A percentile compares a stretch with the other conserved stretches of the same genome.
Conservation (phyloP, 2,888 invertebrate genomes). For the Chouioia cunea region DNA sequence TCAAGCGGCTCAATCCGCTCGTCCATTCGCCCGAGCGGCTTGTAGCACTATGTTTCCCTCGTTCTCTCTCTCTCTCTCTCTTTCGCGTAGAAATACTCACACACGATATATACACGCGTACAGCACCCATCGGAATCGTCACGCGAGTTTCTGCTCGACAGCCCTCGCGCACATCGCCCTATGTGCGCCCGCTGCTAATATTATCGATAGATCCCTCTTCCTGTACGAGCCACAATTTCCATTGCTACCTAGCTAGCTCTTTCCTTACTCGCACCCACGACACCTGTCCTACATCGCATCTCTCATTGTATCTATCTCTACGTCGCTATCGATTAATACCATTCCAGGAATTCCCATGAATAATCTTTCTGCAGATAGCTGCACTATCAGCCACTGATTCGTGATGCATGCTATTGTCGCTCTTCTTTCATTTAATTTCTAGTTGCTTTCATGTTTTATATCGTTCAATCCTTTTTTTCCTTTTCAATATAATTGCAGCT, state of each 20-base stretch:
- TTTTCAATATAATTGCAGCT: slow-evolving; percentile 32
- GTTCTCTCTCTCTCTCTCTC: not conserved
- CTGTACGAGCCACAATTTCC: slow-evolving; percentile 30
- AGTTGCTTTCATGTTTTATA: too few relatives aligned
- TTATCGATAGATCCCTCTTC: slow-evolving; percentile 46
- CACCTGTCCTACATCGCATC: not conserved
- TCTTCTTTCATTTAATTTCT: too few relatives aligned
- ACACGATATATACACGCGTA: slow-evolving; percentile 7
- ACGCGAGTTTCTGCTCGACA: slow-evolving; percentile 56
- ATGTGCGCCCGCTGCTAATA: slow-evolving; percentile 36
- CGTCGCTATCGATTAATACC: too few relatives aligned
- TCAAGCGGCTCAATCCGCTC: slow-evolving; percentile 55
- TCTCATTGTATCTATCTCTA: too few relatives aligned
- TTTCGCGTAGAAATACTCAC: not conserved
- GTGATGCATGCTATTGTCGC: too few relatives aligned
- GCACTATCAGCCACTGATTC: too few relatives aligned
- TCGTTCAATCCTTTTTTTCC: slow-evolving; percentile 28
- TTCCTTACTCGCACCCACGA: slow-evolving; percentile 17
- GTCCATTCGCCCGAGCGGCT: slow-evolving; percentile 49
- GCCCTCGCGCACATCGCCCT: slow-evolving; percentile 34
- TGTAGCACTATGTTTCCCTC: not conserved
- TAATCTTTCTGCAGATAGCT: too few relatives aligned
- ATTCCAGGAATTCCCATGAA: too few relatives aligned
- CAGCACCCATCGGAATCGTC: slow-evolving; percentile 55
- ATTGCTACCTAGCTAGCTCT: slow-evolving; percentile 40